Base-by-base conservation (phyloP, 2,113 vertebrate genomes). In the Mellivora capensis region DNA sequence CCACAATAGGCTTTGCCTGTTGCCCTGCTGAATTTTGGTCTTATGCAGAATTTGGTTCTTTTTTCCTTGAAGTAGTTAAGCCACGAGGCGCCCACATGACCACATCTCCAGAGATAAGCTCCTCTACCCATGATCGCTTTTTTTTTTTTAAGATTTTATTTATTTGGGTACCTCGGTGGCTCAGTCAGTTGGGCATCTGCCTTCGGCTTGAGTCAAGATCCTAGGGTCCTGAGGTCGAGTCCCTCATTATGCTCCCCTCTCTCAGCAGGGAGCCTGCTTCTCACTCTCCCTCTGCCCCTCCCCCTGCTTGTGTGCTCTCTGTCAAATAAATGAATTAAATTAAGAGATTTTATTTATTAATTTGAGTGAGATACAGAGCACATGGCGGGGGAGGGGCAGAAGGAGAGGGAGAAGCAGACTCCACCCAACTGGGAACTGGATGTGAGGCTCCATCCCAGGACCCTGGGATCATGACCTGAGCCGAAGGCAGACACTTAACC, bases 21-120 rank as follows among this genome's bases (percentile, higher is more conserved):
- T 98, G 93, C 76, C 96, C 79, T 90, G 74, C 59, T 96, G 77
- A 95, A 89, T 72, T 95, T 23, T 97, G 57, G 87, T 54, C n/a
- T 82, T 95, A 34, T 3, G 23, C 90, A 62, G n/a, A 90, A n/a
- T 7, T 49, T 94, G 77, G 44, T 97, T 96, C 94, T 95, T 64
- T 0, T 59, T 96, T 97, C 94, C 94, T 86, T 83, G 87, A 97
- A 80, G 93, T 91, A 91, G 77, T 97, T 82, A 71, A 95, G n/a
- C 31, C 79, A 79, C 77, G 95, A 98, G 62, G 42, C 71, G 84
- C 31, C 72, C 49, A 47, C 61, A 42, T 93, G 62, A 85, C 54
- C 39, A 61, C 31, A 2, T 89, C 59, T 67, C 69, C 59, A 59
- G 91, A 80, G 90, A 69, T 0, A 47, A 76, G 25, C 61, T 77